Evolutionary conservation across 2,888 invertebrate species (phyloP).

Genomic region (Tineola bisselliella): DNA sequence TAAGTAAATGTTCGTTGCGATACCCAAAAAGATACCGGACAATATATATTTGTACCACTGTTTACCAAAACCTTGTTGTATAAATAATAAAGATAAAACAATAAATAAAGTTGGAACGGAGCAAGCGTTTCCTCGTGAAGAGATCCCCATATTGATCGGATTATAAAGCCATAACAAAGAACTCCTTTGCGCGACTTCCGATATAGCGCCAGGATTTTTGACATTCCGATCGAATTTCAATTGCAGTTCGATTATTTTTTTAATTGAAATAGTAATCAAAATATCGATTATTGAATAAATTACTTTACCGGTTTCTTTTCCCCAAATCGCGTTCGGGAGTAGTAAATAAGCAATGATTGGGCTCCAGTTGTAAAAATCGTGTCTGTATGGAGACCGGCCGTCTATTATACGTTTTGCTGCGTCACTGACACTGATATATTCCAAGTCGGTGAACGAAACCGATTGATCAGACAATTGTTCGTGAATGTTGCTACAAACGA

Average conservation of each 20-base stretch:
- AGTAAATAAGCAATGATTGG: conserved; percentile 88
- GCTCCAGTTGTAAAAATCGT: conserved; percentile 95
- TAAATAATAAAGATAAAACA: conserved; percentile 74
- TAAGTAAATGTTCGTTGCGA: conserved; percentile 91
- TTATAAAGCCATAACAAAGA: conserved; percentile 88
- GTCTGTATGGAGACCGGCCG: conserved; percentile 85
- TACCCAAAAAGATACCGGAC: conserved; percentile 82
- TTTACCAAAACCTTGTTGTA: conserved; percentile 55
- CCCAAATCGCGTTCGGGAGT: conserved; percentile 80
- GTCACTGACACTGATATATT: conserved; percentile 96
- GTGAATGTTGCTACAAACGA: background rate
- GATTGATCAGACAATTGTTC: conserved; percentile 41
- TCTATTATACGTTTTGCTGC: conserved; percentile 82
- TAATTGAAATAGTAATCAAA: conserved; percentile 77
- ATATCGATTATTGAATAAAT: conserved; percentile 86
- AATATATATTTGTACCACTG: conserved; percentile 52
- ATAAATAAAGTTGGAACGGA: conserved; percentile 88
- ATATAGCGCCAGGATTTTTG: background rate
- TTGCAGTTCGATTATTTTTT: conserved; percentile 63
- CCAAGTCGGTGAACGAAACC: conserved; percentile 94
- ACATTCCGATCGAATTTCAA: conserved; percentile 23
- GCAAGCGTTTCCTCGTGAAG: conserved; percentile 95
- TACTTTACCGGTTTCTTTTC: conserved; percentile 83
- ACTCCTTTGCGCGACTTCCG: conserved; percentile 35
- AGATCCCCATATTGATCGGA: conserved; percentile 89